phyloP scores from a whole-genome alignment of 2,888 invertebrate species.

The Drosophila nr. fundita region DNA sequence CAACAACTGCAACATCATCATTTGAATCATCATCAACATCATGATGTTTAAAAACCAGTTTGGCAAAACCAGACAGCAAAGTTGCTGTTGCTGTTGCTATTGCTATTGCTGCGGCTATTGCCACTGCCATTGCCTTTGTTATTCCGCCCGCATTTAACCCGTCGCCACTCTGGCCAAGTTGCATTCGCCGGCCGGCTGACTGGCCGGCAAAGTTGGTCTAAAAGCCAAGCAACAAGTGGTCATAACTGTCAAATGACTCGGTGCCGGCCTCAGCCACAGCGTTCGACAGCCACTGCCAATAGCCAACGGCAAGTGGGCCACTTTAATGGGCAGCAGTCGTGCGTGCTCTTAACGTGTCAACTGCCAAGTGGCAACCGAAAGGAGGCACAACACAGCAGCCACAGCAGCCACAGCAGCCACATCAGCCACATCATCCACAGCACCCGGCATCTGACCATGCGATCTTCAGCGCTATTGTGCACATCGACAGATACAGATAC shows the following conservation, averaged over 20 bases:
- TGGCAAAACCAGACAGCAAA: slow-evolving; percentile 40
- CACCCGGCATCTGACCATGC: slow-evolving; percentile 55
- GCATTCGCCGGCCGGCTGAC: slow-evolving; percentile 45
- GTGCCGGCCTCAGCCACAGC: slow-evolving; percentile 10
- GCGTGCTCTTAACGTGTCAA: slow-evolving; percentile 82
- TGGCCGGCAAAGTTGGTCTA: slow-evolving; percentile 60
- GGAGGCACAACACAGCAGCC: neutral
- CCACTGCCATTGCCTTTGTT: slow-evolving; percentile 44
- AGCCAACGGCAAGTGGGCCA: slow-evolving; percentile 47
- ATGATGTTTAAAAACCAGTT: slow-evolving; percentile 63
- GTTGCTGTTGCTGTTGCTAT: slow-evolving; percentile 29
- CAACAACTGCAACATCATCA: slow-evolving; percentile 21
- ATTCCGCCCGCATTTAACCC: slow-evolving; percentile 20
- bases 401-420: slow-evolving; percentile 22
- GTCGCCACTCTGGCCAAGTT: slow-evolving; percentile 7
- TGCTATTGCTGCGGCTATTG: slow-evolving; percentile 10
- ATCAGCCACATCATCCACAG: slow-evolving; percentile 7
- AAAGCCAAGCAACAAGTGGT: slow-evolving; percentile 72
- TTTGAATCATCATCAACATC: slow-evolving; percentile 20
- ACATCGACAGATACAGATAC: slow-evolving; percentile 36
- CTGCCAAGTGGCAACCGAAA: slow-evolving; percentile 51
- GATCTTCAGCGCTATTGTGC: slow-evolving; percentile 44
- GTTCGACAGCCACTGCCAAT: slow-evolving; percentile 44
- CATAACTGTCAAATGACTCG: slow-evolving; percentile 76
- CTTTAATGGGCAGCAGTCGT: slow-evolving; percentile 69